Evolutionary conservation across 2,797 vertebrate genomes (phyloP).

Genomic region (Myoxocephalus aenaeus): DNA sequence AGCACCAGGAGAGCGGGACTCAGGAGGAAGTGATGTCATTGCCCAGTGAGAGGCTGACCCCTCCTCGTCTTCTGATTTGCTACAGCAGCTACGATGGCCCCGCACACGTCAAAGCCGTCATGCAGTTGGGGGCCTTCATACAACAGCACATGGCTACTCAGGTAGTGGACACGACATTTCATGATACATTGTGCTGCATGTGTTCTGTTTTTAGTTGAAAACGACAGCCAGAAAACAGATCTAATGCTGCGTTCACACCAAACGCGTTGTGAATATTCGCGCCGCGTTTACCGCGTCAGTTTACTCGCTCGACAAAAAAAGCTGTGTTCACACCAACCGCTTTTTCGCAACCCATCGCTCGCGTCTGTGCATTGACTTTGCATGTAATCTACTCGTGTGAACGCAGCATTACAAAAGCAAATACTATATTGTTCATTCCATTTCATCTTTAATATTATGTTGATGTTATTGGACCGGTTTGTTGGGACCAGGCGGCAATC

Average conservation of each 20-base stretch:
- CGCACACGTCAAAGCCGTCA: conserved; percentile 78
- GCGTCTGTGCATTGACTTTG: too few relatives aligned
- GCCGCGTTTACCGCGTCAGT: too few relatives aligned
- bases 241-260: too few relatives aligned
- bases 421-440: not conserved
- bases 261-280: too few relatives aligned
- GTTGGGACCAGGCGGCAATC: not conserved
- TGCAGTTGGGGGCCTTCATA: conserved; percentile 83
- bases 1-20: conserved; percentile 54
- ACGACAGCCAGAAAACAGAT: not conserved
- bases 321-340: too few relatives aligned
- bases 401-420: not conserved
- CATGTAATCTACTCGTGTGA: too few relatives aligned
- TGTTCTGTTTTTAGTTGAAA: not conserved
- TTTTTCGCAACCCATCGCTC: too few relatives aligned
- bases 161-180: conserved; percentile 63
- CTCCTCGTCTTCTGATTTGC: conserved; percentile 84
- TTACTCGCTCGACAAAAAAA: too few relatives aligned
- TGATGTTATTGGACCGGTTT: not conserved
- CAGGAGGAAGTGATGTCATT: conserved; percentile 56
- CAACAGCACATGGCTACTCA: conserved; percentile 85
- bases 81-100: conserved; percentile 82
- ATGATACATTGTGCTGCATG: not conserved
- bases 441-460: not conserved
- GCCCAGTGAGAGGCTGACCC: conserved; percentile 36